A percentile compares a stretch with the other conserved stretches of the same genome.
Evolutionary conservation across 2,113 vertebrate species (phyloP).

Genomic region (Rhinoptilus africanus): DNA sequence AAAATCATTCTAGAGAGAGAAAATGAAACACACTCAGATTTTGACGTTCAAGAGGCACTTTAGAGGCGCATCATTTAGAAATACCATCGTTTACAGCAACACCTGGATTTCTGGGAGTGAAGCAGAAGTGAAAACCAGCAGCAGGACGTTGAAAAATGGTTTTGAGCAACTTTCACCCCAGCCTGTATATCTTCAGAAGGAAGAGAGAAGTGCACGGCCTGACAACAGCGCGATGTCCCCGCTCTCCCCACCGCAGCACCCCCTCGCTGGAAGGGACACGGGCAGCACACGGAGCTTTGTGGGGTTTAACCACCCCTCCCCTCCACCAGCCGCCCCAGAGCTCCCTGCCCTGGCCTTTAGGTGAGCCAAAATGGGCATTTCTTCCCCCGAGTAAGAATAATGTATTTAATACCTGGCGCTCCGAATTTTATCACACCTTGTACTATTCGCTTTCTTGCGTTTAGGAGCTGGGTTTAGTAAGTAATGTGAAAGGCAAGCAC

Average conservation of each 20-base stretch:
- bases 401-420: not conserved
- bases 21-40: not conserved
- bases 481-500: not conserved
- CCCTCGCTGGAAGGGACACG: accelerated
- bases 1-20: not conserved
- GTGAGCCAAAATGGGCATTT: accelerated
- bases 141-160: accelerated
- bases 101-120: not conserved
- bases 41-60: not conserved
- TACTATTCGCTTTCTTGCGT: not conserved
- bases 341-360: not conserved
- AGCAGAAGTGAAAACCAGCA: not conserved
- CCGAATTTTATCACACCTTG: not conserved
- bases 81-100: accelerated
- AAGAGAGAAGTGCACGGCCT: accelerated
- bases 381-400: accelerated
- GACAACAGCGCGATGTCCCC: not conserved
- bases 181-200: not conserved
- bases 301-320: accelerated
- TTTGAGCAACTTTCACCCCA: not conserved
- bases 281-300: accelerated
- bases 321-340: accelerated
- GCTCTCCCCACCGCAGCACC: not conserved
- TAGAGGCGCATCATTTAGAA: not conserved
- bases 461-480: not conserved